Conservation (phyloP, 2,888 invertebrate species). For the Drosophila subquinaria region DNA sequence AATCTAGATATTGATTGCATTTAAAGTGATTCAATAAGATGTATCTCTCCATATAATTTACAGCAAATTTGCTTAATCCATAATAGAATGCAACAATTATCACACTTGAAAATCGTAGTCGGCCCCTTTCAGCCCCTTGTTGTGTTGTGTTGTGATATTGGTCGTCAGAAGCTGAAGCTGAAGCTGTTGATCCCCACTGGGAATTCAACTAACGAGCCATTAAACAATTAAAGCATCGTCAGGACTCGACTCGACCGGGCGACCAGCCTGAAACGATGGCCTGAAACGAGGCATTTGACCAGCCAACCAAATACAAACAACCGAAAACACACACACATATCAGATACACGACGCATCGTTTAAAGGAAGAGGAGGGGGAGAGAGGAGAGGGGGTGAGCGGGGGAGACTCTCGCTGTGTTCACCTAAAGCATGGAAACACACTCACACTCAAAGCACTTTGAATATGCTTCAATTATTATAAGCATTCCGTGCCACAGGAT, state of each 20-base stretch:
- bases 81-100: slow-evolving; percentile 70
- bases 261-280: slow-evolving; percentile 35
- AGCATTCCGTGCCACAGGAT: slow-evolving; percentile 49
- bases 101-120: slow-evolving; percentile 67
- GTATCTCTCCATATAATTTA: slow-evolving; percentile 29
- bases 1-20: not conserved
- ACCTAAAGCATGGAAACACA: slow-evolving; percentile 20
- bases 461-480: slow-evolving; percentile 80
- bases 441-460: slow-evolving; percentile 10
- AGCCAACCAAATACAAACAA: slow-evolving; percentile 79
- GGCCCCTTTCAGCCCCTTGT: slow-evolving; percentile 14
- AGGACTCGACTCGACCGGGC: slow-evolving; percentile 27
- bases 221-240: slow-evolving; percentile 72
- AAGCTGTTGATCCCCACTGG: slow-evolving; percentile 59
- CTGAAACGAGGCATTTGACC: slow-evolving; percentile 71
- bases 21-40: not conserved
- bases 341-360: slow-evolving; percentile 18
- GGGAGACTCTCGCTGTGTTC: slow-evolving; percentile 11
- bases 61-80: slow-evolving; percentile 64
- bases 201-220: slow-evolving; percentile 78
- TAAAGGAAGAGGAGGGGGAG: not conserved
- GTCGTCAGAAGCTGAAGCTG: not conserved
- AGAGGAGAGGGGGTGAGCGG: not conserved
- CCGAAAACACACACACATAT: slow-evolving; percentile 55
- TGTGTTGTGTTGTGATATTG: not conserved